Conservation (phyloP, 2,888 invertebrate species). For the Sarcophaga caerulescens region DNA sequence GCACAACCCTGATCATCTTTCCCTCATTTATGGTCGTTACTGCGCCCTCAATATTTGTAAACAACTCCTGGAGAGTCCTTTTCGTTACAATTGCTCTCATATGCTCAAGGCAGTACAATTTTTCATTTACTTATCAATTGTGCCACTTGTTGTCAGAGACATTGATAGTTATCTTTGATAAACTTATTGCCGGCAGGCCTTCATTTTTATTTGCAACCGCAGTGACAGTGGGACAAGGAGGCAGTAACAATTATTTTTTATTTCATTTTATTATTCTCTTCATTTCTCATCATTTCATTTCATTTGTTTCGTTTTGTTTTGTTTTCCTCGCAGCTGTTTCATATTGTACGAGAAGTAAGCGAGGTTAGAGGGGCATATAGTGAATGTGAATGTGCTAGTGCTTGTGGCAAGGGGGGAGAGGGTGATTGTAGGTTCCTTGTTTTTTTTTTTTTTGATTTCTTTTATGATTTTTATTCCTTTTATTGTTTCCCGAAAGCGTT, state of each 20-base stretch:
- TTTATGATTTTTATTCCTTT: background rate
- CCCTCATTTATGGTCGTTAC: no score
- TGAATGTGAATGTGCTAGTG: no score
- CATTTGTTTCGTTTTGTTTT: constrained; percentile 18
- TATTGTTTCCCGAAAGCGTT: background rate
- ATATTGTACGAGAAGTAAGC: no score
- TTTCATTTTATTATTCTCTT: constrained; percentile 11
- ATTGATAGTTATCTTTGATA: constrained; percentile 53
- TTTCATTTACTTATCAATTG: constrained; percentile 16
- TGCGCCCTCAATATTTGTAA: no score
- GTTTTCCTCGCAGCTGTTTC: background rate
- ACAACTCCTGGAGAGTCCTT: no score
- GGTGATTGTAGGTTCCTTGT: no score
- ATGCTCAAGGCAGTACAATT: no score
- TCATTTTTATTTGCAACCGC: constrained; percentile 40
- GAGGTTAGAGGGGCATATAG: no score
- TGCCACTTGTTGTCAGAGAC: constrained; percentile 22
- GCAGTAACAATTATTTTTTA: constrained; percentile 36
- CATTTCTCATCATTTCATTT: background rate
- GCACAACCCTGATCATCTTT: no score
- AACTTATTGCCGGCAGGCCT: constrained; percentile 59
- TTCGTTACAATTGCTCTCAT: no score
- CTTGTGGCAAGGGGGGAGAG: no score
- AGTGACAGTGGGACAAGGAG: constrained; percentile 22
- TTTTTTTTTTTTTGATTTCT: no score